These are phyloP conservation scores for Nemotelus pantherinus DNA, from an alignment of 2,888 invertebrate genomes.

Conservation along the genomic window DNA sequence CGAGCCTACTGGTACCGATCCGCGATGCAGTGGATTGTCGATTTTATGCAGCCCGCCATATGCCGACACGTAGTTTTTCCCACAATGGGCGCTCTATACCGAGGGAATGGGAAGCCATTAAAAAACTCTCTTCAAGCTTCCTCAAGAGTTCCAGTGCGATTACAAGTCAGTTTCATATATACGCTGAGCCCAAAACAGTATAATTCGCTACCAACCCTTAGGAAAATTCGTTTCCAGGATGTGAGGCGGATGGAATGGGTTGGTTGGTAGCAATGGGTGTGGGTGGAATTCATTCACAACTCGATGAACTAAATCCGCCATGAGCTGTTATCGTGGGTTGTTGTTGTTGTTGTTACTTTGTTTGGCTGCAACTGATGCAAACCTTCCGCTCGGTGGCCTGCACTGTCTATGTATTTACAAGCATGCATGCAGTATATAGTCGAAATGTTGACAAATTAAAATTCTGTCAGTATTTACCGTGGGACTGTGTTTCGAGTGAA, in stretches of 20 bases:
- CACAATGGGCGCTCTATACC: constrained; percentile 8
- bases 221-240: constrained; percentile 33
- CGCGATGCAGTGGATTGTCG: too few relatives aligned
- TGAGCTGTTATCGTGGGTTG: neutral
- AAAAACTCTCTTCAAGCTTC: constrained; percentile 10
- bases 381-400: too few relatives aligned
- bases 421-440: neutral
- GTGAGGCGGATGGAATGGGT: constrained; percentile 22
- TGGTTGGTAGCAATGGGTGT: neutral
- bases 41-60: neutral
- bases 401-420: too few relatives aligned
- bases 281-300: constrained; percentile 41
- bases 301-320: constrained; percentile 25
- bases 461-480: neutral
- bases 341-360: neutral
- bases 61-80: constrained; percentile 7
- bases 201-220: neutral
- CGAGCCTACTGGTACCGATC: too few relatives aligned
- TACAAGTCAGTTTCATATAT: neutral
- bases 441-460: constrained; percentile 16
- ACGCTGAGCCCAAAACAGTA: too few relatives aligned
- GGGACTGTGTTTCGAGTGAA: neutral
- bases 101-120: neutral
- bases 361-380: neutral
- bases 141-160: neutral